Conservation (phyloP, 2,888 invertebrate species). For the Pachliopta kotzebuea region DNA sequence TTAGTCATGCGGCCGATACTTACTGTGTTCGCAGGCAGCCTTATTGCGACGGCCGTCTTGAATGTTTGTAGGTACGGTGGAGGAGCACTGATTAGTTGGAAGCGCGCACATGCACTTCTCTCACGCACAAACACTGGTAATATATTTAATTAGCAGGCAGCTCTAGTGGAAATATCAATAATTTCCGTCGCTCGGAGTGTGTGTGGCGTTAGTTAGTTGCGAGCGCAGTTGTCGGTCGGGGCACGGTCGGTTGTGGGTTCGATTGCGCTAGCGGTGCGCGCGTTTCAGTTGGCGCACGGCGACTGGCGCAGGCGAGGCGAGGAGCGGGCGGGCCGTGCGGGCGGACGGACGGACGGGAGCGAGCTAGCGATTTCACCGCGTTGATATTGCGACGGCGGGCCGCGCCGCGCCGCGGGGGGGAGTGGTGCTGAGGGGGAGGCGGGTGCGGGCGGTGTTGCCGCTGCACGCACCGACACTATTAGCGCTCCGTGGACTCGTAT, state of each 20-base stretch:
- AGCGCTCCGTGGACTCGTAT: conserved; percentile 39
- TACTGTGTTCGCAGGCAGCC: conserved; percentile 78
- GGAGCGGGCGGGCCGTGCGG: conserved; percentile 66
- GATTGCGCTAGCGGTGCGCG: conserved; percentile 70
- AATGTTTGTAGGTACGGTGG: conserved; percentile 62
- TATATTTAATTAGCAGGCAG: not conserved
- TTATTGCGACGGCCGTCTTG: conserved; percentile 79
- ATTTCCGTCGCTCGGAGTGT: conserved; percentile 22
- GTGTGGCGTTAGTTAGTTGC: not conserved
- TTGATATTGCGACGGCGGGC: conserved; percentile 77
- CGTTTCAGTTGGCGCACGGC: conserved; percentile 80
- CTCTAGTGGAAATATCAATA: conserved; percentile 43
- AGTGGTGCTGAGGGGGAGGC: conserved; percentile 44
- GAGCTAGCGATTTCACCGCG: conserved; percentile 74
- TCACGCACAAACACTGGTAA: conserved; percentile 35
- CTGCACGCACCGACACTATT: conserved; percentile 34
- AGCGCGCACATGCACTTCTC: conserved; percentile 61
- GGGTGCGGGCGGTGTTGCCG: conserved; percentile 14
- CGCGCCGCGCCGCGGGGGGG: conserved; percentile 7
- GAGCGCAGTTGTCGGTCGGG: conserved; percentile 7
- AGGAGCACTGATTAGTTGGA: conserved; percentile 60
- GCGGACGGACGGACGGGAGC: no score
- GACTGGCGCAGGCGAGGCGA: conserved; percentile 79
- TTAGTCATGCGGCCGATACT: conserved; percentile 74
- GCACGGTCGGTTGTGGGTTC: conserved; percentile 41